These are phyloP conservation scores for Novumbra hubbsi DNA, from an alignment of 2,797 vertebrate genomes.

Conservation along the genomic window DNA sequence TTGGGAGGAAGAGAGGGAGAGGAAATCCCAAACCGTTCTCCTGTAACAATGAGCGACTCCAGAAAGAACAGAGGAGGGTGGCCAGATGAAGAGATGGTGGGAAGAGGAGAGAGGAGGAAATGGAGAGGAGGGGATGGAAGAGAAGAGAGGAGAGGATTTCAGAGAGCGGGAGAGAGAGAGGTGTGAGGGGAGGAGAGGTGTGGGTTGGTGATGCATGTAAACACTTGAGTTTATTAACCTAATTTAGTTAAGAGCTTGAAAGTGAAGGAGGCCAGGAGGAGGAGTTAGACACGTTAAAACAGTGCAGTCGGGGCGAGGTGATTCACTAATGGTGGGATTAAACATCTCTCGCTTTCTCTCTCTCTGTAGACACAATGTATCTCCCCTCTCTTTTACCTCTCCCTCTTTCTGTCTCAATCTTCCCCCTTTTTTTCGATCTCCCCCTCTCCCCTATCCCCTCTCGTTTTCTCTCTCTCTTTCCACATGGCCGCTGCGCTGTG, in stretches of 20 bases:
- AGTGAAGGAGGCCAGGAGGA: slow-evolving; percentile 68
- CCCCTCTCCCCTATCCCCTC: slow-evolving; percentile 59
- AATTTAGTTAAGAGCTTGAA: slow-evolving; percentile 77
- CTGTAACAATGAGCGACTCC: slow-evolving; percentile 79
- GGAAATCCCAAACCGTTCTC: slow-evolving; percentile 84
- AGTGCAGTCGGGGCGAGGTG: slow-evolving; percentile 71
- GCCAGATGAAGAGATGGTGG: slow-evolving; percentile 29
- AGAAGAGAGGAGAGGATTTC: slow-evolving; percentile 32
- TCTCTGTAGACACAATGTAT: neutral
- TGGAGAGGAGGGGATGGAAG: slow-evolving; percentile 44
- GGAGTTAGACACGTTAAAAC: slow-evolving; percentile 82
- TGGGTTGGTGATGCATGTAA: slow-evolving; percentile 76
- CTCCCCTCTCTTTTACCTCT: neutral
- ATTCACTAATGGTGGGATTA: slow-evolving; percentile 83
- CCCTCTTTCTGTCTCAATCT: slow-evolving; percentile 35
- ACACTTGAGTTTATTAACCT: slow-evolving; percentile 90
- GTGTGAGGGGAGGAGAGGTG: slow-evolving; percentile 34
- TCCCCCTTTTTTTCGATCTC: no score
- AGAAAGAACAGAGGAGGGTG: slow-evolving; percentile 45
- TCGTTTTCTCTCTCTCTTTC: slow-evolving; percentile 38
- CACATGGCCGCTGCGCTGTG: slow-evolving; percentile 20
- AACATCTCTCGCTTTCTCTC: slow-evolving; percentile 51
- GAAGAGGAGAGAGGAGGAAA: slow-evolving; percentile 46
- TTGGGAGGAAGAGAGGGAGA: slow-evolving; percentile 69
- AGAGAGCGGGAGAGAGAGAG: slow-evolving; percentile 36